Base-by-base conservation (phyloP, 1,140 invertebrate genomes). In the Saccostrea cuccullata region DNA sequence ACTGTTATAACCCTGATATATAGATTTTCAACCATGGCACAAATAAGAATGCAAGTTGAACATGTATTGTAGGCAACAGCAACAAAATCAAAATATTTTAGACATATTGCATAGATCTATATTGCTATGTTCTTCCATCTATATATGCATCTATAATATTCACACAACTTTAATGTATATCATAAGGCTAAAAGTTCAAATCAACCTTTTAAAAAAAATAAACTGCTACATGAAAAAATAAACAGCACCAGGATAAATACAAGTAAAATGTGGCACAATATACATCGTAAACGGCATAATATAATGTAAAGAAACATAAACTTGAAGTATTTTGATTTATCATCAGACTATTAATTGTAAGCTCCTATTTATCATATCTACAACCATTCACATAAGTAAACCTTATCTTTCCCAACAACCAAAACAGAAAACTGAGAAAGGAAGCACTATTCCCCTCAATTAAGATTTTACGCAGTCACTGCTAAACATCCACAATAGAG, bases 211-310 rank as follows among this genome's bases (percentile, higher is more conserved):
- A 77, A 30, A 30, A 77, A 47, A 47, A 47, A 47, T 47, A 47
- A 47, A 47, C 47, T 47, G 47, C 47, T 47, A 47, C 47, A 47
- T 6, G 12, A 26, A 26, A 26, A 73, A 26, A 77, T 13, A 26
- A 36, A 77, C 70, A 77, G 70, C 70, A 77, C 70, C 70, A 77
- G 70, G 70, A 36, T 77, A 77, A 26, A 77, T 26, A 77, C 70
- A 23, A 77, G 70, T 77, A 36, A 77, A 77, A 30, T 36, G 70
- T 77, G 70, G 70, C 70, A 77, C 70, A 77, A 77, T 36, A 77
- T 64, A 64, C n/a, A n/a, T 64, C 58, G n/a, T 60, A 60, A 17
- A 64, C 20, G 30, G 13, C 70, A 36, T 15, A 36, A 77, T 26
- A 77, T 11, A 77, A 30, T 36, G 15, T 77, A 77, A 12, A 77